Evolutionary conservation across 2,888 invertebrate species (phyloP).

Genomic region (Acrocyrtus sp.): DNA sequence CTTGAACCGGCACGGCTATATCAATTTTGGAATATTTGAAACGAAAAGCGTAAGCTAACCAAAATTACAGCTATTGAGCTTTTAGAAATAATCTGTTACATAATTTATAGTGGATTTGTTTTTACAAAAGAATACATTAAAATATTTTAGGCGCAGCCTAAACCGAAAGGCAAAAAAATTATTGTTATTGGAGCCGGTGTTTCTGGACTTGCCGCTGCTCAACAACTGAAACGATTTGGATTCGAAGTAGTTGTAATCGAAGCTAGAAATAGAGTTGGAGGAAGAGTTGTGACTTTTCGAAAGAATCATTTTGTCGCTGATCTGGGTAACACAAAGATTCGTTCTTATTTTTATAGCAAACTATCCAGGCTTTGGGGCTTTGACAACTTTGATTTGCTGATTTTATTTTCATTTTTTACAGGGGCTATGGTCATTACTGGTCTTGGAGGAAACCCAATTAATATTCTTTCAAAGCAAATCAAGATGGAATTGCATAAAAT

Average conservation of each 20-base stretch:
- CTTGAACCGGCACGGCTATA: slow-evolving; percentile 94
- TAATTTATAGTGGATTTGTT: no score
- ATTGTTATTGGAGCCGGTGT: slow-evolving; percentile 83
- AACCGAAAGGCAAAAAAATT: slow-evolving; percentile 70
- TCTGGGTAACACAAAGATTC: slow-evolving; percentile 69
- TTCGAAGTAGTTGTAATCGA: slow-evolving; percentile 88
- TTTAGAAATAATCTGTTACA: no score
- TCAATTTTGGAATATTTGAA: slow-evolving; percentile 97
- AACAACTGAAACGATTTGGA: slow-evolving; percentile 94
- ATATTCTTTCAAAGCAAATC: slow-evolving; percentile 93
- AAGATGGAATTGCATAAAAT: slow-evolving; percentile 96
- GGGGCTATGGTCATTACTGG: slow-evolving; percentile 98
- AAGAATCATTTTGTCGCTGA: slow-evolving; percentile 84
- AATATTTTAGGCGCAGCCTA: slow-evolving; percentile 65
- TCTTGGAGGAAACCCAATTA: slow-evolving; percentile 95
- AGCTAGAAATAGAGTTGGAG: slow-evolving; percentile 88
- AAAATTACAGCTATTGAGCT: no score
- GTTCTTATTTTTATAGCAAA: neutral
- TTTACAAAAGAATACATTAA: neutral
- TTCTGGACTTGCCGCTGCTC: slow-evolving; percentile 93
- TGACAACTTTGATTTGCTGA: neutral
- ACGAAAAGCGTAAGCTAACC: slow-evolving; percentile 76
- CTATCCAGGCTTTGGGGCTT: neutral
- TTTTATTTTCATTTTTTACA: neutral
- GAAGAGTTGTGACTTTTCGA: slow-evolving; percentile 94